Evolutionary conservation across 1,140 invertebrate genomes (phyloP).

Genomic region (Temnothorax curvispinosus): DNA sequence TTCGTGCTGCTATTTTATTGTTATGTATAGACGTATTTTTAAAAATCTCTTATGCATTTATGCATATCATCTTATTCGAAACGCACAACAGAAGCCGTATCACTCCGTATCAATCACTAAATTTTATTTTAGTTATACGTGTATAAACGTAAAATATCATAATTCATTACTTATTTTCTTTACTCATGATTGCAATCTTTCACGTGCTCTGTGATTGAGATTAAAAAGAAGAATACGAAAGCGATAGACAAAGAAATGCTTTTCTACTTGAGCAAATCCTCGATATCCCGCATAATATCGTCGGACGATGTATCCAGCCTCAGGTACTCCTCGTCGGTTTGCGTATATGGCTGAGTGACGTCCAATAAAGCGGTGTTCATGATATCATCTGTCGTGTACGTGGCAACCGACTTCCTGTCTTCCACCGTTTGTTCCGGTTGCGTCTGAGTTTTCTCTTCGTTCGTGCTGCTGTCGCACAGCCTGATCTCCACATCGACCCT

Average conservation of each 20-base stretch:
- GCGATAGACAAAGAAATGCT: not conserved
- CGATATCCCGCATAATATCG: conserved; percentile 84
- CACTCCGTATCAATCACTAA: not conserved
- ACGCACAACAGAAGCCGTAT: not conserved
- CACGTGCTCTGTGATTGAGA: not conserved
- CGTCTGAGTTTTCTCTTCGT: conserved; percentile 58
- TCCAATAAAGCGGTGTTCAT: conserved; percentile 36
- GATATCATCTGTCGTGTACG: conserved; percentile 17
- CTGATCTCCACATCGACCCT: conserved; percentile 76
- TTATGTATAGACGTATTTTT: not conserved
- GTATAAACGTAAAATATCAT: not conserved
- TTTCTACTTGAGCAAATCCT: conserved; percentile 79
- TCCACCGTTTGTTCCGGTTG: not conserved
- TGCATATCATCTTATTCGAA: not conserved
- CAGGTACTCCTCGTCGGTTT: conserved; percentile 73
- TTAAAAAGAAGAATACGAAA: not conserved
- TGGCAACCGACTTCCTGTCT: not conserved
- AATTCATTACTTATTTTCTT: not conserved
- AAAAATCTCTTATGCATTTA: not conserved
- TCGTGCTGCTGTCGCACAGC: conserved; percentile 80
- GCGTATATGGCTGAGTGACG: conserved; percentile 29
- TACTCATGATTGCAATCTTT: conserved; percentile 8
- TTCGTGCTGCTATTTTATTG: not conserved
- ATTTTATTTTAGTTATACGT: conserved; percentile 14
- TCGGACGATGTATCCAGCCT: conserved; percentile 76